Evolutionary conservation across 2,797 vertebrate species (phyloP).

Genomic region (Acomys russatus): DNA sequence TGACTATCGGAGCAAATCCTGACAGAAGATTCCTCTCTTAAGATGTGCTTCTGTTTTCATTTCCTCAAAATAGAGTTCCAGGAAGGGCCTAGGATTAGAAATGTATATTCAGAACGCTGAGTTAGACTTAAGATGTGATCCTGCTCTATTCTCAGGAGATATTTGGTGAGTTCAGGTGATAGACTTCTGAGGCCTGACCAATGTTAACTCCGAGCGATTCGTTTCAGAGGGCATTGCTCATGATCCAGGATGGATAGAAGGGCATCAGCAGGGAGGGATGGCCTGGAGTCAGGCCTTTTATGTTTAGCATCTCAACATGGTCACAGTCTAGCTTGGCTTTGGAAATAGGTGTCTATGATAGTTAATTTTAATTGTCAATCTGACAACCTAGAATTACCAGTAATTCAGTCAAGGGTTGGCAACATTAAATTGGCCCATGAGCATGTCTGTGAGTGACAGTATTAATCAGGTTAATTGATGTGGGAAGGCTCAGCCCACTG

Average conservation of each 20-base stretch:
- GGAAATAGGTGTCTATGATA: neutral
- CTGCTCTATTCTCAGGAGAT: neutral
- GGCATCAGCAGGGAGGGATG: neutral
- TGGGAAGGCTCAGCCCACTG: neutral
- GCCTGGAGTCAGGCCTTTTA: neutral
- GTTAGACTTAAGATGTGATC: neutral
- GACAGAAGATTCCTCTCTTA: constrained; percentile 50
- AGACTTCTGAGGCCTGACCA: neutral
- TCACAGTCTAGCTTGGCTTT: constrained; percentile 28
- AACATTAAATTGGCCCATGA: neutral
- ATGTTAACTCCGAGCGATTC: neutral
- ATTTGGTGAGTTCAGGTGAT: neutral
- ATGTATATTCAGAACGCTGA: neutral
- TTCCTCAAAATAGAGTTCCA: constrained; percentile 52
- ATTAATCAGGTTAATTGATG: neutral
- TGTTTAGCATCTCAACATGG: neutral
- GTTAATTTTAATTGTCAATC: neutral
- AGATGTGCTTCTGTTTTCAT: constrained; percentile 41
- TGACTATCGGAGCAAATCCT: constrained; percentile 66
- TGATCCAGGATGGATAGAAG: neutral
- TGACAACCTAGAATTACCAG: neutral
- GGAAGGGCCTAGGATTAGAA: constrained; percentile 45
- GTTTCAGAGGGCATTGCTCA: neutral
- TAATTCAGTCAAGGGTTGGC: neutral
- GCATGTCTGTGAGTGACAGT: neutral